phyloP scores from a whole-genome alignment of 35 echinoderm and acorn worm genomes.

The Ptychodera flava region DNA sequence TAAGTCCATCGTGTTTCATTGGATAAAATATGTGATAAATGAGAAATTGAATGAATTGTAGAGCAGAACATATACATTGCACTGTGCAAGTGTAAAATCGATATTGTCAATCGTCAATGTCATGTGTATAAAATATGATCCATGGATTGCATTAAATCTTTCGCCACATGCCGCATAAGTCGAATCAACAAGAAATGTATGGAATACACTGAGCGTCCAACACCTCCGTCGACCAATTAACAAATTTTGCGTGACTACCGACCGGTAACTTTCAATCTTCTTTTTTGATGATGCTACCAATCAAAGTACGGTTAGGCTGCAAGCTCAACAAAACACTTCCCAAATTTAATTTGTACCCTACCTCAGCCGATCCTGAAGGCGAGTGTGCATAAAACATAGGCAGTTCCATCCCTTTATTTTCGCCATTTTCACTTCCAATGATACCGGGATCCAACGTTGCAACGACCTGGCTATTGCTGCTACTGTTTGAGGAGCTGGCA shows the following conservation, averaged over 20 bases:
- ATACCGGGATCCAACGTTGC: not conserved
- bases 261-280: not conserved
- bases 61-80: too few species aligned
- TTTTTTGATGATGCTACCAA: not conserved
- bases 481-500: not conserved
- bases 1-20: not conserved
- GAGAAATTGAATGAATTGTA: not conserved
- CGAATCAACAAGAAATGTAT: too few species aligned
- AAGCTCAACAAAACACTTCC: too few species aligned
- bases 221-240: too few species aligned
- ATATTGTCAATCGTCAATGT: too few species aligned
- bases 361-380: not conserved
- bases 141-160: too few species aligned
- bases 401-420: not conserved
- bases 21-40: not conserved
- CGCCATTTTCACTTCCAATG: not conserved
- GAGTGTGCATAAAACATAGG: not conserved
- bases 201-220: too few species aligned
- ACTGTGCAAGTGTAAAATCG: too few species aligned
- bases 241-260: too few species aligned
- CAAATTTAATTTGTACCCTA: not conserved
- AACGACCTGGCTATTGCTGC: not conserved
- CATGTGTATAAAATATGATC: too few species aligned
- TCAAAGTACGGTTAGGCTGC: not conserved
- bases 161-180: too few species aligned